Conservation (phyloP, 2,797 vertebrate genomes). For the Hypotaenidia philippensis region DNA sequence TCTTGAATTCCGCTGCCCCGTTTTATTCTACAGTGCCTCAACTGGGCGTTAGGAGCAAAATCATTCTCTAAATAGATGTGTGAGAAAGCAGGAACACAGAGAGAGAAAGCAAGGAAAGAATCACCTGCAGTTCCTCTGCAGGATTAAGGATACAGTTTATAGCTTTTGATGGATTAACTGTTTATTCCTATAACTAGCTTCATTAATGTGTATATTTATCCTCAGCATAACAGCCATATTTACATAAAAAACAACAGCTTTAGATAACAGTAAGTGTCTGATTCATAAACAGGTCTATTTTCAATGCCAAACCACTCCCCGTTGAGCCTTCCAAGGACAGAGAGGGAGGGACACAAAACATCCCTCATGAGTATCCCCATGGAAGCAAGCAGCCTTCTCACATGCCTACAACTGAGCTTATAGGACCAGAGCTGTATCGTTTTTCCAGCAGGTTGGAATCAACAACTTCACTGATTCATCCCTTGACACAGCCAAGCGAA, state of each 20-base stretch:
- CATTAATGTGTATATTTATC: not conserved
- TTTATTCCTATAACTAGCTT: not conserved
- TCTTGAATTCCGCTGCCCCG: not conserved
- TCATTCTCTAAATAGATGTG: not conserved
- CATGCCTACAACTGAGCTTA: not conserved
- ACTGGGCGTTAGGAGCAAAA: not conserved
- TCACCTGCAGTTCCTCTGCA: not conserved
- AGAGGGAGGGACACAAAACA: not conserved
- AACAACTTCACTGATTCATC: not conserved
- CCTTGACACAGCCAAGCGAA: not conserved
- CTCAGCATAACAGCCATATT: not conserved
- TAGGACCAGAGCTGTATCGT: not conserved
- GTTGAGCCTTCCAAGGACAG: not conserved
- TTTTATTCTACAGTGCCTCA: not conserved
- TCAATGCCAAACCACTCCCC: not conserved
- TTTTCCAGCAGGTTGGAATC: not conserved
- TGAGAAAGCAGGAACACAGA: not conserved
- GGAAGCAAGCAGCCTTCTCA: not conserved
- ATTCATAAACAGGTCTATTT: not conserved
- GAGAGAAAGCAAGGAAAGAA: not conserved
- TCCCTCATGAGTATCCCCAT: not conserved
- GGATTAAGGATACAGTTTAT: not conserved
- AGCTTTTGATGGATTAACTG: not conserved
- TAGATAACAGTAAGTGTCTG: not conserved
- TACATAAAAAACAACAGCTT: not conserved